These are phyloP conservation scores for Ischnus inquisitorius DNA, from an alignment of 2,888 invertebrate species.

Conservation along the genomic window DNA sequence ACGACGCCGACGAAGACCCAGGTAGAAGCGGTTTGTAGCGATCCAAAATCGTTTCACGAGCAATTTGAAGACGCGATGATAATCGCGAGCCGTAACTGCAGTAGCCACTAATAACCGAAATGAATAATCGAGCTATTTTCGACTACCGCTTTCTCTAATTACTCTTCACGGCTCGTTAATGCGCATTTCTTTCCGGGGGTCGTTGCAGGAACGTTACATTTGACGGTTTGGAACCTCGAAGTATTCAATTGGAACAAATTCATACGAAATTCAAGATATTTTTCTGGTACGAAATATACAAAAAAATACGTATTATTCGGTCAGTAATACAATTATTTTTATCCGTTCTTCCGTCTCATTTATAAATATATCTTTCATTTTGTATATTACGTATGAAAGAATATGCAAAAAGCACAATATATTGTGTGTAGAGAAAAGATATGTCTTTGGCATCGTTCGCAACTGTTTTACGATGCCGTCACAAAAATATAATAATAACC, in stretches of 20 bases:
- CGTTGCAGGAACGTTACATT: background rate
- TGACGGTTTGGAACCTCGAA: background rate
- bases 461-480: background rate
- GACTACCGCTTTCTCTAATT: background rate
- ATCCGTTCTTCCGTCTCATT: too few species aligned
- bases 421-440: background rate
- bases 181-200: background rate
- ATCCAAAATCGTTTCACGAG: constrained; percentile 18
- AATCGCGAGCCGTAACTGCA: constrained; percentile 18
- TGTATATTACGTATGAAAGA: too few species aligned
- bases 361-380: too few species aligned
- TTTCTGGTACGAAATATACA: too few species aligned
- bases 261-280: too few species aligned
- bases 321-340: too few species aligned
- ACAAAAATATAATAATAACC: constrained; percentile 15
- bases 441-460: background rate
- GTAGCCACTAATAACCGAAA: background rate
- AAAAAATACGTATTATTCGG: too few species aligned
- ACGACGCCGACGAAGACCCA: background rate
- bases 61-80: constrained; percentile 25
- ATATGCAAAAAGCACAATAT: too few species aligned
- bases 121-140: constrained; percentile 26
- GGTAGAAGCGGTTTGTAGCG: background rate
- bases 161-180: background rate
- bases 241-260: background rate